Base-by-base conservation (phyloP, 1,140 invertebrate genomes). In the Colletes gigas region DNA sequence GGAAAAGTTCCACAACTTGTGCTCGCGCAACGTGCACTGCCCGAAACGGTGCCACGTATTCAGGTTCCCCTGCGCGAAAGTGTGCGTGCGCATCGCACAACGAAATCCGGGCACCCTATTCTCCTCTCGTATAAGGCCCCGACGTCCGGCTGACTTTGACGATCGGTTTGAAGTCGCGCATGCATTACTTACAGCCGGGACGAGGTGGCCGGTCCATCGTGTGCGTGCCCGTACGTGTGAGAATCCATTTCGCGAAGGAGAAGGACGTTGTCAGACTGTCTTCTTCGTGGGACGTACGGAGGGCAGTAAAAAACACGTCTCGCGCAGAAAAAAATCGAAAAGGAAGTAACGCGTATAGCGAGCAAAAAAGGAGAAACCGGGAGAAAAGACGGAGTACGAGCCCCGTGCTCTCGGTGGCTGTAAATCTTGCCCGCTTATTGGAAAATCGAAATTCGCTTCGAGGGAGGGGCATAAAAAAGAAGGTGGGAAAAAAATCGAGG, bases 301-400 rank as follows among this genome's bases (percentile, higher is more conserved):
- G 83, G 70, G 73, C 84, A 84, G 76, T 86, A 86, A 86, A 87
- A 87, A 85, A 82, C 78, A 83, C 84, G 66, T 84, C 80, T 76
- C 57, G 80, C 65, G 63, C 74, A 57, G 60, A 62, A 67, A 74
- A 82, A 75, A 78, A 73, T 62, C 54, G 44, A 44, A 30, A 73
- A 78, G 78, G 76, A 80, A 85, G 70, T 60, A 73, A 86, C 65
- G 59, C 81, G 50, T 75, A 71, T 19, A 59, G 12, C 59, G 60
- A 52, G 41, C 67, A 14, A 79, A 66, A 66, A 65, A 7, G n/a
- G 74, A 15, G 50, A 81, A 59, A 83, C 47, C n/a, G 21, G 17
- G 65, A 65, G 65, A 55, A 68, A 39, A 41, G 60, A 4, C 67
- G 47, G 78, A 72, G 14, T 47, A 57, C 66, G 44, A 30, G 54